These are phyloP conservation scores for Rhinoderma darwinii DNA, from an alignment of 2,113 vertebrate species.

Conservation along the genomic window DNA sequence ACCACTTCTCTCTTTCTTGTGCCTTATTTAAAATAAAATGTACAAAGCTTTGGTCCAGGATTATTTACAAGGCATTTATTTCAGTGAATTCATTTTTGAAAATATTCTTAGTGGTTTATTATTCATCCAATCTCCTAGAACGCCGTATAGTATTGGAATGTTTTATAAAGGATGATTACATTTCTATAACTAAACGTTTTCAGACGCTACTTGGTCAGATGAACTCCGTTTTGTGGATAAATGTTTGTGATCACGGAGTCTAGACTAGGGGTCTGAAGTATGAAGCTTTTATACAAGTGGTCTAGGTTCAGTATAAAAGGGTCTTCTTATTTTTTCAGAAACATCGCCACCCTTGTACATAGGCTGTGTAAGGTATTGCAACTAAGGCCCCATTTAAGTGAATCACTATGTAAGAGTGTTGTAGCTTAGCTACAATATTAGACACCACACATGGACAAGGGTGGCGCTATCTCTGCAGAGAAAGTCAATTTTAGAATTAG, in stretches of 20 bases:
- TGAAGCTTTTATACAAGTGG: too few species aligned
- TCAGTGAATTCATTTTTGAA: neutral
- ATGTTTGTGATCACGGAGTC: neutral
- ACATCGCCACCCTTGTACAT: too few species aligned
- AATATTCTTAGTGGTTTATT: neutral
- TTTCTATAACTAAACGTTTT: neutral
- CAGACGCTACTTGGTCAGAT: neutral
- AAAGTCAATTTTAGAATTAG: neutral
- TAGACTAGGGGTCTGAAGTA: neutral
- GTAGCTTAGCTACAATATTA: too few species aligned
- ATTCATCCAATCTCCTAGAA: neutral
- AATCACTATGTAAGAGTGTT: too few species aligned
- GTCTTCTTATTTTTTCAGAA: too few species aligned
- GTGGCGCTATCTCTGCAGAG: too few species aligned
- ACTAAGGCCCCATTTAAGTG: too few species aligned
- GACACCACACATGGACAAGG: too few species aligned
- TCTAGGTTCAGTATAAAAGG: too few species aligned
- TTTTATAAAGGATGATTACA: too few species aligned
- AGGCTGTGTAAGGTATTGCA: too few species aligned
- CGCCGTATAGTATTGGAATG: neutral
- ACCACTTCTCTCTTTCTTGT: neutral
- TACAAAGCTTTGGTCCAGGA: neutral
- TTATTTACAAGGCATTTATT: neutral
- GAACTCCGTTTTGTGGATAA: neutral
- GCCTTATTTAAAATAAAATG: neutral